Base-by-base conservation (phyloP, 2,797 vertebrate genomes). In the Astyanax mexicanus region DNA sequence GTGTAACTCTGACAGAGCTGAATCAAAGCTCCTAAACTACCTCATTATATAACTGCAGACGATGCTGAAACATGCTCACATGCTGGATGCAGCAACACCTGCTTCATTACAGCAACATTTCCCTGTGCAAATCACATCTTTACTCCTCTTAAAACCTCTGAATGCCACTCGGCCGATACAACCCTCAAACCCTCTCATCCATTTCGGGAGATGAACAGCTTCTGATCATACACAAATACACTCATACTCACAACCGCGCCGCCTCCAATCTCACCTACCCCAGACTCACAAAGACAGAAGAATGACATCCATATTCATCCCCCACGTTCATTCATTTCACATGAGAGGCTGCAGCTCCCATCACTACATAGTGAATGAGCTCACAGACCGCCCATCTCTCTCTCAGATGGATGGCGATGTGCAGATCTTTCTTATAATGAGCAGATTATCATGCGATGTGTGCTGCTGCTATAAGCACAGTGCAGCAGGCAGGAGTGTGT, bases 361-460 rank as follows among this genome's bases (percentile, higher is more conserved):
- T 54, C 52, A 55, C 52, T 17, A 29, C 25, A 66, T 66, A 45
- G 47, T 12, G 2, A 55, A 62, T 17, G 21, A n/a, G 61, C 65
- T 52, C 19, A 23, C 49, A 52, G 45, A 42, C 60, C 27, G 35
- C 40, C 66, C 57, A 13, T 47, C 37, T 77, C 44, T 29, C 35
- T 32, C 27, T 55, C 32, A 23, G 54, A 60, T 61, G 32, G 25
- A 68, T 58, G 57, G 35, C 47, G 37, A 67, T 68, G 37, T 69
- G 17, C 42, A 49, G 42, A 32, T 58, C 64, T 64, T 61, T 69
- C 81, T 92, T 89, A 91, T 95, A 96, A 96, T 95, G 93, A 95
- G 92, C 91, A 91, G 91, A 92, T 95, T 94, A 93, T 91, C 91
- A 93, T 54, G 23, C 47, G 19, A 51, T 51, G 19, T 51, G n/a